Percentiles rank a stretch among this genome's conserved stretches.
phyloP scores from a whole-genome alignment of 1,140 invertebrate genomes.

The Halictus rubicundus region DNA sequence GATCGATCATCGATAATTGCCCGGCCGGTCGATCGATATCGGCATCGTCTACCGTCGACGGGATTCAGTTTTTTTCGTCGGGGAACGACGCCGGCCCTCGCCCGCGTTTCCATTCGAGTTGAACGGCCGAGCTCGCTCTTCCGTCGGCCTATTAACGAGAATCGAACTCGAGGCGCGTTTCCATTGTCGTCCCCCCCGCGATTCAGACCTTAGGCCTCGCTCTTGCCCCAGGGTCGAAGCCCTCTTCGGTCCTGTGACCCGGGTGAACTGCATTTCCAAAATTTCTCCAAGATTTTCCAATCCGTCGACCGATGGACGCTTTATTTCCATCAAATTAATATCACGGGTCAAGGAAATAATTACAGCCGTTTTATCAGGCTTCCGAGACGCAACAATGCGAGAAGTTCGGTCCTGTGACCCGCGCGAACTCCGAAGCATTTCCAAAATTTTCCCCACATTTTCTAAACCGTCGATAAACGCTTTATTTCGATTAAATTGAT shows the following conservation, averaged over 20 bases:
- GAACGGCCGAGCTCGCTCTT: slow-evolving; percentile 21
- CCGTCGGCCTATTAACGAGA: slow-evolving; percentile 33
- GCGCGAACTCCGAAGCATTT: no score
- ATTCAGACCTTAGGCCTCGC: neutral
- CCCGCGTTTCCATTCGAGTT: slow-evolving; percentile 31
- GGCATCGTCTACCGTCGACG: slow-evolving; percentile 3
- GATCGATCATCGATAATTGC: slow-evolving; percentile 49
- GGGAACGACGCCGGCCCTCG: neutral
- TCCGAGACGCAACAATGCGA: no score
- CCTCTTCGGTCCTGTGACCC: neutral
- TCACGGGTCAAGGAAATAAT: no score
- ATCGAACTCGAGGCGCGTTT: slow-evolving; percentile 32
- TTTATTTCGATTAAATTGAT: no score
- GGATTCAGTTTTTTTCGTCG: slow-evolving; percentile 4
- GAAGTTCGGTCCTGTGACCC: no score
- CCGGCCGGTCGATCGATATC: slow-evolving; percentile 27
- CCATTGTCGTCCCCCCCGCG: slow-evolving; percentile 21
- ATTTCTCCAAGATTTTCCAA: neutral
- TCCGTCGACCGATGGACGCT: no score
- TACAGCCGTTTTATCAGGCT: no score
- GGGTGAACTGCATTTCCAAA: no score
- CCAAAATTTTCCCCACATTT: no score
- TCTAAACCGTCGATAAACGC: no score
- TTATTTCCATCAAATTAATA: no score
- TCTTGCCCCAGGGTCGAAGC: slow-evolving; percentile 8